These are phyloP conservation scores for Pocillopora verrucosa DNA, from an alignment of 64 coral and sea anemone species.

Conservation along the genomic window DNA sequence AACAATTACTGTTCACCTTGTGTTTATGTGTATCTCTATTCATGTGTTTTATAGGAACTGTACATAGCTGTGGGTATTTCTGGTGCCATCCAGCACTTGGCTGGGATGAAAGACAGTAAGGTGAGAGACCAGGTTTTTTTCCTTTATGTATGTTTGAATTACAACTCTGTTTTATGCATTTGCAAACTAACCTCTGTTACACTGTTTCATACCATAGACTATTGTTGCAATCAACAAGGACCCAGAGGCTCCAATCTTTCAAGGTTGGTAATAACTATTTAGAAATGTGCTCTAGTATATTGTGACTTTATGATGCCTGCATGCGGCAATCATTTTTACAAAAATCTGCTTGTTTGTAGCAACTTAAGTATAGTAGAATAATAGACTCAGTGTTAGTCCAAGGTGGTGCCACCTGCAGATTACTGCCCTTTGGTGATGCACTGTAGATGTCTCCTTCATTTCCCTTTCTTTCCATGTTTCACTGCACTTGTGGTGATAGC, in stretches of 20 bases:
- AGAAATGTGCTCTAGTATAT: background rate
- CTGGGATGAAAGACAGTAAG: slow-evolving; percentile 99
- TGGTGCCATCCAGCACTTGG: slow-evolving; percentile 96
- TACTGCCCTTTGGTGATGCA: too few relatives aligned
- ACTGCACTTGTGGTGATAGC: too few relatives aligned
- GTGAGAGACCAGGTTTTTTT: slow-evolving; percentile 2
- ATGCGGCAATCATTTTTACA: too few relatives aligned
- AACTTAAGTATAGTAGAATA: too few relatives aligned
- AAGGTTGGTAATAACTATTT: slow-evolving; percentile 59
- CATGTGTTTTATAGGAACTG: slow-evolving; percentile 64
- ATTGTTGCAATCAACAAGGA: slow-evolving; percentile 99
- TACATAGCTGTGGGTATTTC: slow-evolving; percentile 98
- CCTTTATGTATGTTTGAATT: background rate
- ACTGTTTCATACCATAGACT: slow-evolving; percentile 24
- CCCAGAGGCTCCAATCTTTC: slow-evolving; percentile 95
- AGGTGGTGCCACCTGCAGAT: too few relatives aligned
- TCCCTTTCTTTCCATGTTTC: too few relatives aligned
- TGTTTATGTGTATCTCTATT: background rate
- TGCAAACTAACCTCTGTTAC: background rate
- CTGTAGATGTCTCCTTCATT: too few relatives aligned
- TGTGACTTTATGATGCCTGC: background rate
- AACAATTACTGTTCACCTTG: background rate
- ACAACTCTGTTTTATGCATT: background rate
- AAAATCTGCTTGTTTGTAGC: too few relatives aligned
- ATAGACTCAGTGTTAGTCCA: too few relatives aligned